These are phyloP conservation scores for Papilio xuthus DNA, from an alignment of 1,140 invertebrate species.

Conservation along the genomic window DNA sequence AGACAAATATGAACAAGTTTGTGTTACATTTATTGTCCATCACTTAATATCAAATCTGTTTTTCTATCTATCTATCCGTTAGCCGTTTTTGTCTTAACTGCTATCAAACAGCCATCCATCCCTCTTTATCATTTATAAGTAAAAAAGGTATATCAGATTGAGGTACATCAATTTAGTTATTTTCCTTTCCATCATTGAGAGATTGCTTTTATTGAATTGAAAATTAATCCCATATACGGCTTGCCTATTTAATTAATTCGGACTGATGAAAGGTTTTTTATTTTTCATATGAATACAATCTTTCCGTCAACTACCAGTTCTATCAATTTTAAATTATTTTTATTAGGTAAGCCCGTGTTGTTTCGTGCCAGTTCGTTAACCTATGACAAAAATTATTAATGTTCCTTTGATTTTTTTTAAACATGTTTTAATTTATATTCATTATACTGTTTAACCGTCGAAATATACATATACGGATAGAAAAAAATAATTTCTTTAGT, in stretches of 20 bases:
- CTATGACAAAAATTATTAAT: constrained; percentile 30
- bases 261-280: constrained; percentile 2
- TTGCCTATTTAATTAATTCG: neutral
- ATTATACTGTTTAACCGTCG: constrained; percentile 9
- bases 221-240: too few relatives aligned
- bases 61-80: too few relatives aligned
- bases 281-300: neutral
- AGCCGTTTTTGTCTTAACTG: too few relatives aligned
- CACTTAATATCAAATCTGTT: neutral
- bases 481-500: neutral
- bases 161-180: too few relatives aligned
- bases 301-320: constrained; percentile 25
- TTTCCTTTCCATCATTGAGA: too few relatives aligned
- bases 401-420: constrained; percentile 21
- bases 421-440: constrained; percentile 15
- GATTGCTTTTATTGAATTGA: too few relatives aligned
- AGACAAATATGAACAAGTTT: neutral
- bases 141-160: too few relatives aligned
- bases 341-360: constrained; percentile 3
- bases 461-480: neutral
- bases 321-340: constrained; percentile 29
- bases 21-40: neutral
- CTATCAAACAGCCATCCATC: too few relatives aligned
- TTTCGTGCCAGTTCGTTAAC: constrained; percentile 27
- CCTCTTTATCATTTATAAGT: too few relatives aligned